Evolutionary conservation across 2,797 vertebrate species (phyloP).

Genomic region (Eospalax fontanierii): DNA sequence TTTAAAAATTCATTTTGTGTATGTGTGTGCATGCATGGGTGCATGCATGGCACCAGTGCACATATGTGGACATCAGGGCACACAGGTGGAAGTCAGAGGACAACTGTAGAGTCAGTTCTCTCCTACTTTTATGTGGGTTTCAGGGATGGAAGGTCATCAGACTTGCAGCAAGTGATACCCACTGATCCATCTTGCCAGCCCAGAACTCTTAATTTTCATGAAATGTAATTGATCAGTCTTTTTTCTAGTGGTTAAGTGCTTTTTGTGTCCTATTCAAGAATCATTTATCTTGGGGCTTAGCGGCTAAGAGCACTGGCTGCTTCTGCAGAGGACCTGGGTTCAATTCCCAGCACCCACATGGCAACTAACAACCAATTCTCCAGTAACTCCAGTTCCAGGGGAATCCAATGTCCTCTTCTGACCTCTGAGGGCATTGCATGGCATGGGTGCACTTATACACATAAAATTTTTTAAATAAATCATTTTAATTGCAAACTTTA

Average conservation of each 20-base stretch:
- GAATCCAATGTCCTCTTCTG: no score
- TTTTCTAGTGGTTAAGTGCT: constrained; percentile 41
- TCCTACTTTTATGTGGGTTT: not conserved
- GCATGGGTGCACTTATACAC: no score
- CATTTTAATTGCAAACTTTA: no score
- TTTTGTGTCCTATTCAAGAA: constrained; percentile 26
- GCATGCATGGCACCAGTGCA: no score
- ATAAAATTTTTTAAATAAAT: no score
- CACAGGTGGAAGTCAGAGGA: not conserved
- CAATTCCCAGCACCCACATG: no score
- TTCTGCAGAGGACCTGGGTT: no score
- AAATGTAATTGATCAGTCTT: not conserved
- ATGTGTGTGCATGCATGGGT: not conserved
- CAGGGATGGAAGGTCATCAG: not conserved
- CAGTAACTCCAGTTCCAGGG: no score
- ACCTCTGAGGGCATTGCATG: no score
- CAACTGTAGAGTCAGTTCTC: not conserved
- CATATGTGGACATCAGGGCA: not conserved
- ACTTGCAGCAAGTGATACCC: not conserved
- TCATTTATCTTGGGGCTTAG: not conserved
- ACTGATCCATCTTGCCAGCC: not conserved
- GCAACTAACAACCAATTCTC: no score
- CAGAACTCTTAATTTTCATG: constrained; percentile 38
- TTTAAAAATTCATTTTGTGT: not conserved
- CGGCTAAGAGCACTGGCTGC: no score